phyloP scores from a whole-genome alignment of 2,888 invertebrate genomes.

The Ctena decussata region DNA sequence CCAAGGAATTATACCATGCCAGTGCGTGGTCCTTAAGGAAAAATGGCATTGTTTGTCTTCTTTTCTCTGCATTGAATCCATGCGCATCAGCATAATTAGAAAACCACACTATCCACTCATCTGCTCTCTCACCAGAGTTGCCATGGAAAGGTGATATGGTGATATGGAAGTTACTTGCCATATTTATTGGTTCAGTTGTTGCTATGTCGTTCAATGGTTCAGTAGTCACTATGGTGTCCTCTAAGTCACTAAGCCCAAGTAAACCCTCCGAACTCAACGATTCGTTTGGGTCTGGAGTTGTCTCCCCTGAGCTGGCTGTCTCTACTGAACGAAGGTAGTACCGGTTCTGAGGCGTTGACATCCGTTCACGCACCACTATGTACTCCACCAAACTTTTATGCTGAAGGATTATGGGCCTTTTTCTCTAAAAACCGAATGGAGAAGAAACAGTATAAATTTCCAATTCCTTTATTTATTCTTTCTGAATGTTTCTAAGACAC shows the following conservation, averaged over 20 bases:
- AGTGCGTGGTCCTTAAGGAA: conserved; percentile 17
- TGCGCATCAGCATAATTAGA: background rate
- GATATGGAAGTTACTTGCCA: background rate
- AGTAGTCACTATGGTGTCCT: too few species aligned
- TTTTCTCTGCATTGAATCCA: background rate
- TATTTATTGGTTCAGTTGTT: background rate
- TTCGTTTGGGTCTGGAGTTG: background rate
- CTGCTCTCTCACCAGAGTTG: too few species aligned
- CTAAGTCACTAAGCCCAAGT: background rate
- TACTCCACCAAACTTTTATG: background rate
- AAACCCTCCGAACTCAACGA: background rate
- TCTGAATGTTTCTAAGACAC: too few species aligned
- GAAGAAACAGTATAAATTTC: too few species aligned
- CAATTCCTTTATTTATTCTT: too few species aligned
- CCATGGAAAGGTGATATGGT: background rate
- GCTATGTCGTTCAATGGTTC: background rate
- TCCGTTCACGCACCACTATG: background rate
- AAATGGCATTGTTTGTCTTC: background rate
- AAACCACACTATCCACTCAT: conserved; percentile 19
- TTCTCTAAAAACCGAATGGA: too few species aligned
- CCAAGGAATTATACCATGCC: conserved; percentile 10
- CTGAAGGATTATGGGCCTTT: too few species aligned
- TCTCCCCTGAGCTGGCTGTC: background rate
- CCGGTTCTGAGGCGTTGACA: background rate
- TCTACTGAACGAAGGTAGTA: background rate